phyloP scores from a whole-genome alignment of 2,797 vertebrate species.

The Synanceia verrucosa region DNA sequence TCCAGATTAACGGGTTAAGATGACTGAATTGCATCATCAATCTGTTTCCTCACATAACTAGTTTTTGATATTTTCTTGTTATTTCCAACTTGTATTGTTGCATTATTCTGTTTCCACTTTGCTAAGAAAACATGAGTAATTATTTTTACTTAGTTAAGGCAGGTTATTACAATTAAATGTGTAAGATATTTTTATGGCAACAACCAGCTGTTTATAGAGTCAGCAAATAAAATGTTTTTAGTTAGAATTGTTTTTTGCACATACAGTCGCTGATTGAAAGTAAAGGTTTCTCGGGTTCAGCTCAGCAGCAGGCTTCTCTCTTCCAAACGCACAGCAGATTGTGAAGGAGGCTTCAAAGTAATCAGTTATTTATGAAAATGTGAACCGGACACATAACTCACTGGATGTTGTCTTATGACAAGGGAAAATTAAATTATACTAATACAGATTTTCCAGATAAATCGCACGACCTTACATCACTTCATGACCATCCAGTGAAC shows the following conservation, averaged over 20 bases:
- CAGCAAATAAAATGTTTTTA: not conserved
- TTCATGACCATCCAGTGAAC: not conserved
- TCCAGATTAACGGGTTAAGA: slow-evolving; percentile 15
- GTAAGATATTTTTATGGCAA: not conserved
- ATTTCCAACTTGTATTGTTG: not conserved
- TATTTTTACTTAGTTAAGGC: not conserved
- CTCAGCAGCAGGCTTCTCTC: slow-evolving; percentile 25
- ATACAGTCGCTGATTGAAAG: not conserved
- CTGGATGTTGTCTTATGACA: not conserved
- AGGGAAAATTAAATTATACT: not conserved
- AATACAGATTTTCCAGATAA: slow-evolving; percentile 6
- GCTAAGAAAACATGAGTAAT: not conserved
- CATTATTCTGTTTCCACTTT: not conserved
- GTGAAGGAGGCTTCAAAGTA: not conserved
- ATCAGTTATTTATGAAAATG: slow-evolving; percentile 22
- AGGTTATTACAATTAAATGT: not conserved
- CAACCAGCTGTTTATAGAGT: slow-evolving; percentile 19
- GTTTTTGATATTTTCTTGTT: not conserved
- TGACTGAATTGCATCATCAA: not conserved
- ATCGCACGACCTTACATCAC: not conserved
- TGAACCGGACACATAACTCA: not conserved
- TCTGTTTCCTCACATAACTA: not conserved
- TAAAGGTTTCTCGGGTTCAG: slow-evolving; percentile 18
- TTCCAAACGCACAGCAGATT: not conserved
- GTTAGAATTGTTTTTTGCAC: slow-evolving; percentile 14